Conservation (phyloP, 2,113 vertebrate genomes). For the Oryctolagus cuniculus region mOryCun1.1 NC_091436.1:84434001-84434500, state of each 20-base stretch:
- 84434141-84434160: background rate
- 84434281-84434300: conserved; percentile 71
- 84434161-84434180: conserved; percentile 63
- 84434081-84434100: conserved; percentile 46
- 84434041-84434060: background rate
- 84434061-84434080: background rate
- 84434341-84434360: conserved; percentile 61
- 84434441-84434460: conserved; percentile 42
- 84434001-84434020: background rate
- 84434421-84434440: conserved; percentile 31
- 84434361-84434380: conserved; percentile 49
- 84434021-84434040: background rate
- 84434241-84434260: conserved; percentile 72
- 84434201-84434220: conserved; percentile 57
- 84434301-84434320: conserved; percentile 59
- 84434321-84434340: conserved; percentile 64
- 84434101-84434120: background rate
- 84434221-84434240: conserved; percentile 68
- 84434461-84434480: conserved; percentile 49
- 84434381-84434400: conserved; percentile 36
- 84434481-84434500: conserved; percentile 54
- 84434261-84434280: conserved; percentile 76
- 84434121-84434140: conserved; percentile 24
- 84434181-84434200: conserved; percentile 58
- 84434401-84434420: conserved; percentile 60